These are phyloP conservation scores for Trematocara nigrifrons DNA, from an alignment of 2,113 vertebrate species.

Conservation along the genomic window DNA sequence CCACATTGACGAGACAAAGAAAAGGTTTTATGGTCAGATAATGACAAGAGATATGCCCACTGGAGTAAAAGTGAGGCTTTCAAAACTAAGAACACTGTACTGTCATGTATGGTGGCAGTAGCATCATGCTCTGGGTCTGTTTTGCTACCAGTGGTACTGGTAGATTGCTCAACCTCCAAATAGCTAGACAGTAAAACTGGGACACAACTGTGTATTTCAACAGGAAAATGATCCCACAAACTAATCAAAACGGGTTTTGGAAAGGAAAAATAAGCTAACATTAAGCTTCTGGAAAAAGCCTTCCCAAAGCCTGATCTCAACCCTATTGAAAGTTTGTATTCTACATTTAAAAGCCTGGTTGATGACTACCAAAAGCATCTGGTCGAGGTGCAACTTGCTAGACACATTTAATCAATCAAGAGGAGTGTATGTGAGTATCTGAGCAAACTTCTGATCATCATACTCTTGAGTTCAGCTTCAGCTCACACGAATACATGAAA, in stretches of 20 bases:
- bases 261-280: background rate
- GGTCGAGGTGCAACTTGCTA: background rate
- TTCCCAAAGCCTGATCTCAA: background rate
- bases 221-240: background rate
- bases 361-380: background rate
- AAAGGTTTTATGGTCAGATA: background rate
- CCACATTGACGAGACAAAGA: background rate
- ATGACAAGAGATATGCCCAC: background rate
- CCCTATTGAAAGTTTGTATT: background rate
- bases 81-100: background rate
- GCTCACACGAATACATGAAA: background rate
- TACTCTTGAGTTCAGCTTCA: background rate
- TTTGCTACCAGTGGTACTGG: background rate
- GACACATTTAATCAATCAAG: background rate
- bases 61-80: background rate
- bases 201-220: background rate
- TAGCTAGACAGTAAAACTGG: background rate
- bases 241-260: background rate
- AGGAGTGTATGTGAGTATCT: background rate
- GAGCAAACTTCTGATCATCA: background rate
- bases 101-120: background rate
- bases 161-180: background rate
- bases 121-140: background rate
- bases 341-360: background rate
- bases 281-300: background rate